Evolutionary conservation across 1,140 invertebrate genomes (phyloP), one percentile per base, ranked within the genome.

Genomic region (Formica selysi): DNA sequence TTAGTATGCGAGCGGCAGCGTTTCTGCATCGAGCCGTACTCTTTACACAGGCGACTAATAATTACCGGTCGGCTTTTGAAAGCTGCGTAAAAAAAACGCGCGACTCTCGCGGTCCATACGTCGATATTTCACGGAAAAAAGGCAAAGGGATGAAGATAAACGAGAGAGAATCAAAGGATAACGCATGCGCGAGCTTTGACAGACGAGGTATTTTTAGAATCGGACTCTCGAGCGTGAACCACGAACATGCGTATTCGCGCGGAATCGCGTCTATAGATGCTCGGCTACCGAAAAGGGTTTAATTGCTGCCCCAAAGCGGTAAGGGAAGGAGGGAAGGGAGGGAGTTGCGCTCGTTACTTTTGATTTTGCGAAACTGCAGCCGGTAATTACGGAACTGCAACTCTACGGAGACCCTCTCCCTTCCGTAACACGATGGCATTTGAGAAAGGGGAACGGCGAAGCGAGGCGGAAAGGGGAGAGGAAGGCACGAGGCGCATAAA

Each of bases 301-400:
- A 83, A 83, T 83, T 83, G 51, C 79, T 73, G 79, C 68, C 68
- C 68, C 36, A 83, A 83, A 74, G 79, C 73, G n/a, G n/a, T 29
- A 8, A 19, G 22, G 26, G 26, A n/a, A 22, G 2, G 44, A 16
- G 26, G 19, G n/a, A 19, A 22, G 1, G 36, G 64, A 26, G 29
- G n/a, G 68, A 68, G 32, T 57, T 26, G 38, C 19, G 79, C 79
- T 83, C 79, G 79, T 83, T 83, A 83, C 79, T 83, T 83, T 83
- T 83, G 67, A 83, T 83, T 83, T 74, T 83, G 79, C 79, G 38
- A 83, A 83, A 83, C 79, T 83, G 54, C 79, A 83, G 68, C 54
- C 68, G 79, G 79, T 83, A 83, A 83, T 74, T 74, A 83, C 79
- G 68, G 79, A 74, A 83, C 67, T 83, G 79, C 68, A 83, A 48